Conservation (phyloP, 2,888 invertebrate genomes). For the Epistrophe grossulariae region DNA sequence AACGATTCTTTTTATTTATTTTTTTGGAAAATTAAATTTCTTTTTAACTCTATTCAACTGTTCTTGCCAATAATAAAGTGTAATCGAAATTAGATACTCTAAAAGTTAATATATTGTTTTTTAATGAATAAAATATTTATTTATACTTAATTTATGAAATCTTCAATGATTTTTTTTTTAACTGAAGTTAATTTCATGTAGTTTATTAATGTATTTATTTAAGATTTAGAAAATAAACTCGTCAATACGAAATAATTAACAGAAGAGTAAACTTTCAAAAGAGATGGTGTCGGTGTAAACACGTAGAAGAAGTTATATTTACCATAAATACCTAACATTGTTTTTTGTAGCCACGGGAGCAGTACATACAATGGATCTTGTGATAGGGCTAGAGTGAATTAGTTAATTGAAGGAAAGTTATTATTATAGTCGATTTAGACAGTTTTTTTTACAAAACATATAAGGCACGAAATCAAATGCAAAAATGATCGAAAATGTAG, state of each 20-base stretch:
- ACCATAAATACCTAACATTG: neutral
- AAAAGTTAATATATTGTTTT: slow-evolving; percentile 2
- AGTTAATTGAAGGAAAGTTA: neutral
- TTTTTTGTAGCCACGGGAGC: neutral
- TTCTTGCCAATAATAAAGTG: neutral
- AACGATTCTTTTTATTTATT: neutral
- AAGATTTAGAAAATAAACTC: neutral
- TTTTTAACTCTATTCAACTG: neutral
- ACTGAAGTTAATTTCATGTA: neutral
- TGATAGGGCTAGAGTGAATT: neutral
- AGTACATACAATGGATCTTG: neutral
- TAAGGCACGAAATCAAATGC: slow-evolving; percentile 17
- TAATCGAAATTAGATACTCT: neutral
- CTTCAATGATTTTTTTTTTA: neutral
- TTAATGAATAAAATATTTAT: neutral
- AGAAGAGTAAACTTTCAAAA: neutral
- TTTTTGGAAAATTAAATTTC: neutral
- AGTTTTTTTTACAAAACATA: neutral
- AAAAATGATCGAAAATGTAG: neutral
- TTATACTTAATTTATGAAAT: neutral
- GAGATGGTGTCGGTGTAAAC: neutral
- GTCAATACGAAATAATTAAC: neutral
- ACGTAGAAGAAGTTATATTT: neutral
- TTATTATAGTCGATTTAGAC: neutral
- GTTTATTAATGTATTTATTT: neutral